Conservation (phyloP, 2,888 invertebrate species). For the Drosophila siamana region DNA sequence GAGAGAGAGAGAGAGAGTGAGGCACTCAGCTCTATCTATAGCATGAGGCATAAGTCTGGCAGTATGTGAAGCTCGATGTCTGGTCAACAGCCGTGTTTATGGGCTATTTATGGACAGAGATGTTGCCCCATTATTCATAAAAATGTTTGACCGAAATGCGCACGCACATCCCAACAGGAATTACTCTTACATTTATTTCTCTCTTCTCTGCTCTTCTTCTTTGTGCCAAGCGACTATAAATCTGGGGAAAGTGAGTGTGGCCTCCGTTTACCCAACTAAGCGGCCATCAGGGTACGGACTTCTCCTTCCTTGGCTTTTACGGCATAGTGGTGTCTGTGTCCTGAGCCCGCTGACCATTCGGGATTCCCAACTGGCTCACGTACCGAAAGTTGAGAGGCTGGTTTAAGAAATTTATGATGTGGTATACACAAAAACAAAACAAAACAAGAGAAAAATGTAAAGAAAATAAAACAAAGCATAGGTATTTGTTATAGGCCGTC, state of each 20-base stretch:
- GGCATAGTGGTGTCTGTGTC: constrained; percentile 28
- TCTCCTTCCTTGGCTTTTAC: constrained; percentile 4
- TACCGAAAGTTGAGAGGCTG: constrained; percentile 35
- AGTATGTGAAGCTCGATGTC: constrained; percentile 16
- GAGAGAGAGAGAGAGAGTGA: not conserved
- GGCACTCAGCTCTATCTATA: not conserved
- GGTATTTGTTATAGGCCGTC: constrained; percentile 5
- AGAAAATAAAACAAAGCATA: constrained; percentile 8
- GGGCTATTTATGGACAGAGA: constrained; percentile 69
- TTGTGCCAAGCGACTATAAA: constrained; percentile 42
- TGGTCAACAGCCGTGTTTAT: constrained; percentile 52
- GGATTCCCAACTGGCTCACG: constrained; percentile 48
- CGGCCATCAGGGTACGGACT: constrained; percentile 42
- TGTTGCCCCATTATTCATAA: constrained; percentile 70
- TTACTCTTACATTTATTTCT: constrained; percentile 36
- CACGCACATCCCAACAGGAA: constrained; percentile 48
- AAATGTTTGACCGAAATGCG: constrained; percentile 59
- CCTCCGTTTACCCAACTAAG: constrained; percentile 48
- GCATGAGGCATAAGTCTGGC: not conserved
- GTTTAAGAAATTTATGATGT: constrained; percentile 41
- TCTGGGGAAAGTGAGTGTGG: constrained; percentile 52
- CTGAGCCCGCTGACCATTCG: constrained; percentile 9
- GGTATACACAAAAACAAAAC: not conserved
- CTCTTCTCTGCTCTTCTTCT: not conserved
- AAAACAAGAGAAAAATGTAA: not conserved